Base-by-base conservation (phyloP, 2,113 vertebrate genomes). In the Hippolais icterina region DNA sequence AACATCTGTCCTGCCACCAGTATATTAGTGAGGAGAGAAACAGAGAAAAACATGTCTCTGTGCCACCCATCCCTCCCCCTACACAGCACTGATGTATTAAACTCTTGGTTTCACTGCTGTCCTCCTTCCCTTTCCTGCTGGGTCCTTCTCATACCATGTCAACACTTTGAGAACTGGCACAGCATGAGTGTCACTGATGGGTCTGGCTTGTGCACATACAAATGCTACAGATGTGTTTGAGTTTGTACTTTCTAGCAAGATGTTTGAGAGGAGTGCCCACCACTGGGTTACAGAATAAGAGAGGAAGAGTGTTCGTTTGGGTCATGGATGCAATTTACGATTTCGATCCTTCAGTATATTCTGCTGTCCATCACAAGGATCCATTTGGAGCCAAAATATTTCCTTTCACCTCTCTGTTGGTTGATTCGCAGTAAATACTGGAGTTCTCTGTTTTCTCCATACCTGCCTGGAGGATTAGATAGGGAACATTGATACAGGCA, bases 51-150 rank as follows among this genome's bases (percentile, higher is more conserved):
- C 18, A 17, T n/a, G 17, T 4, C 27, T 57, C 14, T 77, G 25
- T 92, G 64, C 39, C 46, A 77, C 52, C 20, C 1, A 2, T 74
- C 44, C 49, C 6, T 5, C 7, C 33, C 46, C 14, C 19, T 60
- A 10, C 0, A 1, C 49, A 59, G 23, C 28, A 46, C 13, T 37
- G 33, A 57, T 50, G 21, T 7, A 37, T 29, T 83, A 49, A 83
- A 68, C 16, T 57, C n/a, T 79, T 75, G 1, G 0, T 72, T 83
- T 88, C 0, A 0, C 50, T 47, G 21, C 22, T 66, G 12, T 31
- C 6, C 35, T 64, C 16, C 37, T 82, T 35, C 17, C 9, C 24
- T 89, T 46, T 5, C 2, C 56, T 89, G 29, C 6, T 71, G 68
- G 10, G 23, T 83, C 15, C 4, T 91, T 46, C 77, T 93, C 35